Conservation (phyloP, 1,140 invertebrate genomes). For the Homarus americanus region DNA sequence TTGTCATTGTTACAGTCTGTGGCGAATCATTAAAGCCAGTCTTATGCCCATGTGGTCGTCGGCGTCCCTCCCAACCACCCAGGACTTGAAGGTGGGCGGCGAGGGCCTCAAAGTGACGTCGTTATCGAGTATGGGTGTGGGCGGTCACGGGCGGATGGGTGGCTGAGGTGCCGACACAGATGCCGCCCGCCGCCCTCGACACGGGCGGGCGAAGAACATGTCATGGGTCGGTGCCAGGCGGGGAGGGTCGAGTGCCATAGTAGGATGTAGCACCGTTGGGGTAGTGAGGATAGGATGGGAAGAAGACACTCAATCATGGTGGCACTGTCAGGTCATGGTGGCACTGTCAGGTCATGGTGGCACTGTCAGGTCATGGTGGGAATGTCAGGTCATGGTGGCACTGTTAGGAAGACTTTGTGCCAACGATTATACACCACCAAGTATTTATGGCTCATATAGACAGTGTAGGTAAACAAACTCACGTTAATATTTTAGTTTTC, state of each 20-base stretch:
- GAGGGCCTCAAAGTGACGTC: slow-evolving; percentile 17
- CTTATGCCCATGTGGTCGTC: neutral
- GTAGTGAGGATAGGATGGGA: neutral
- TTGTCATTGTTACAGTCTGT: no score
- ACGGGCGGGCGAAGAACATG: slow-evolving; percentile 55
- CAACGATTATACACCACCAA: no score
- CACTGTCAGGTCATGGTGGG: neutral
- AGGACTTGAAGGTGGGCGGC: neutral
- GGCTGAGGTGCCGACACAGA: slow-evolving; percentile 67
- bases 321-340: no score
- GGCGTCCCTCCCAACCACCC: neutral
- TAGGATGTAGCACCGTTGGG: slow-evolving; percentile 26
- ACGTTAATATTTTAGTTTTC: neutral
- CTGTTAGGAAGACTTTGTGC: neutral
- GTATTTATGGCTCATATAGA: neutral
- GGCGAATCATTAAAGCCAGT: neutral
- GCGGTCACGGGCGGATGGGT: slow-evolving; percentile 61
- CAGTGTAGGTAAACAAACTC: neutral
- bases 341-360: neutral
- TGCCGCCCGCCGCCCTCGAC: slow-evolving; percentile 49
- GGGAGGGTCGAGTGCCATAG: slow-evolving; percentile 2
- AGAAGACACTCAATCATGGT: no score
- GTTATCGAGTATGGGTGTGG: slow-evolving; percentile 56
- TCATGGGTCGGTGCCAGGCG: slow-evolving; percentile 40
- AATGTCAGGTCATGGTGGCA: neutral